Base-by-base conservation (phyloP, 1,140 invertebrate genomes). In the Pseudomyrmex gracilis region DNA sequence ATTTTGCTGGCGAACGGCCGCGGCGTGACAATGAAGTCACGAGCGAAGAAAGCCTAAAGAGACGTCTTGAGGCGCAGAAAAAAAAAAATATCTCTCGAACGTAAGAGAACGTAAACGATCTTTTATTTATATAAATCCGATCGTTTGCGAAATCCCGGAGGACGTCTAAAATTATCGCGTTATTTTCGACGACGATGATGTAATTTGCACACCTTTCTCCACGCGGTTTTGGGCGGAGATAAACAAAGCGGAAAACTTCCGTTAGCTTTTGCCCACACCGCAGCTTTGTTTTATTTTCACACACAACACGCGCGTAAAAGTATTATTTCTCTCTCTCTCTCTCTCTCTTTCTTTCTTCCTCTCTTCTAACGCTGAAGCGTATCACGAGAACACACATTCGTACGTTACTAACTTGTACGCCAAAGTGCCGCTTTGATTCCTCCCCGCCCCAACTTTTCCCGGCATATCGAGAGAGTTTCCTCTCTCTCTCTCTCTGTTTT, bases 31-130 rank as follows among this genome's bases (percentile, higher is more conserved):
- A 45, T 66, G 20, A 66, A 61, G 22, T 80, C 45, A 17, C 55
- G 47, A n/a, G 73, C 70, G 58, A 43, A 64, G 17, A 20, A 53
- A 43, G 57, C 45, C 57, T 15, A 53, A 80, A 22, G 17, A 57
- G 57, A 45, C 47, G 63, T 9, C 20, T 43, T 43, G 22, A 85
- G 67, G 66, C 71, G 64, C 68, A 49, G 68, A 55, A 47, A 83
- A 60, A 83, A 55, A 47, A 83, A 60, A 83, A 20, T 71, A 71
- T 77, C 64, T 73, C 78, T 73, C 71, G 61, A 60, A 45, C 61
- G 61, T 55, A 68, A 67, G 84, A 49, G 17, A 63, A 61, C 13
- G n/a, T 17, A 24, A 67, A 78, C 64, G 8, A 70, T 34, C 51
- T 57, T 49, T 49, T 3, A 43, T 34, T 58, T 55, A 22, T 55